Conservation (phyloP, 2,797 vertebrate genomes). For the Acanthurus leucopareius region DNA sequence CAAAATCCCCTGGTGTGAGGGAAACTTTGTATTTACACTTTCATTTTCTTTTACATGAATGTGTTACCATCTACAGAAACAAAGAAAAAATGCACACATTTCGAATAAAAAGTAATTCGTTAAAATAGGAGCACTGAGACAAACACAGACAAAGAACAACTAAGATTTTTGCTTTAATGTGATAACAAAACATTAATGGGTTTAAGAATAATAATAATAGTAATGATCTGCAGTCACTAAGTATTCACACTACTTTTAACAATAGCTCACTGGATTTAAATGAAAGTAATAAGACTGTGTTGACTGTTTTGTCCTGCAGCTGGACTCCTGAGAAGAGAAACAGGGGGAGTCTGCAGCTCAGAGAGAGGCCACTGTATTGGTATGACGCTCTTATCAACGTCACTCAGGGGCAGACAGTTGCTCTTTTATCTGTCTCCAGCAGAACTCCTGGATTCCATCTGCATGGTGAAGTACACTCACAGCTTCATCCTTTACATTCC, state of each 20-base stretch:
- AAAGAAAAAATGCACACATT: not conserved
- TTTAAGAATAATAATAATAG: slow-evolving; percentile 7
- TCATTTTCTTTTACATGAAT: not conserved
- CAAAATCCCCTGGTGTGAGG: slow-evolving; percentile 16
- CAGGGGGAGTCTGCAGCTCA: slow-evolving; percentile 45
- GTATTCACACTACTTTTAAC: not conserved
- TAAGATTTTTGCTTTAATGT: slow-evolving; percentile 4
- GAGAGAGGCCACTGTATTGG: slow-evolving; percentile 80
- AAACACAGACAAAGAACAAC: not conserved
- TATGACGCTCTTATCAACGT: slow-evolving; percentile 76
- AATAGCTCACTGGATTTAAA: slow-evolving; percentile 8
- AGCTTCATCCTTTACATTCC: slow-evolving; percentile 42
- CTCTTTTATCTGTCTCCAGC: slow-evolving; percentile 64
- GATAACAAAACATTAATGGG: not conserved
- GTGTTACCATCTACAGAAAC: not conserved
- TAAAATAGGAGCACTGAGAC: not conserved
- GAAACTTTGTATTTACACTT: not conserved
- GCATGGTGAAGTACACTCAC: slow-evolving; percentile 23
- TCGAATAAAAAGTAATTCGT: not conserved
- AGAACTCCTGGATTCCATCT: slow-evolving; percentile 48
- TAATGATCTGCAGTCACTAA: slow-evolving; percentile 18
- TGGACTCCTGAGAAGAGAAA: slow-evolving; percentile 65
- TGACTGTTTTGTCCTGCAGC: slow-evolving; percentile 51
- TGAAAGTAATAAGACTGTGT: slow-evolving; percentile 21
- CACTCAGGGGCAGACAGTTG: slow-evolving; percentile 64